Evolutionary conservation across 2,797 vertebrate species (phyloP), one percentile per base, ranked within the genome.

Genomic region (Cryptoprocta ferox): DNA sequence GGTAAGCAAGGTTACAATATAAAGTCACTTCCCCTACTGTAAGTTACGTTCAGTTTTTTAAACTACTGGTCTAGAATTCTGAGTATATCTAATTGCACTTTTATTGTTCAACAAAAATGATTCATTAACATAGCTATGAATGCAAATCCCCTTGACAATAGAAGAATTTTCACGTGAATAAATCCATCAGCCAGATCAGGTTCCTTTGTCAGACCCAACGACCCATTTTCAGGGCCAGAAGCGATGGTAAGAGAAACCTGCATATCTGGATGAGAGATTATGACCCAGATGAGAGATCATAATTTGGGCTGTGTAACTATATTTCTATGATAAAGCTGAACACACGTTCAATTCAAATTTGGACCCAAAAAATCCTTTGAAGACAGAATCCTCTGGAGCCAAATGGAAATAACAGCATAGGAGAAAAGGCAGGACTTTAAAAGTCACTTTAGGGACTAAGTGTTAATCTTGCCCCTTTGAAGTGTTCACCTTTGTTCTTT

Each of bases 81-180:
- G 10, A 88, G 16, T 80, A 63, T 37, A 93, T 82, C n/a, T 83
- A 90, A 92, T n/a, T 53, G 15, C 7, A 83, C 50, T 94, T 84
- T 42, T 30, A 63, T 0, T 85, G 32, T 48, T 89, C 26, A 93
- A 95, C 63, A 76, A 73, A 80, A 89, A 91, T 75, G n/a, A 82
- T 15, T 83, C 86, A 91, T 35, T 95, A 96, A 66, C 86, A 3
- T 75, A 75, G n/a, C 63, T 93, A 70, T 37, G 30, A 83, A 76
- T 56, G 35, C 37, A 89, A 91, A 95, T 42, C 91, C 32, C 84
- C 63, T 81, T 65, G 28, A 78, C 61, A 88, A 85, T 8, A 42
- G 50, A 88, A 85, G 24, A 71, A 94, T 32, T 86, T 92, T 89
- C 75, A 73, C 42, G 82, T 73, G 53, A 95, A 73, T 83, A 94